Evolutionary conservation across 2,888 invertebrate species (phyloP).

Genomic region (Harpagoxenus sublaevis): DNA sequence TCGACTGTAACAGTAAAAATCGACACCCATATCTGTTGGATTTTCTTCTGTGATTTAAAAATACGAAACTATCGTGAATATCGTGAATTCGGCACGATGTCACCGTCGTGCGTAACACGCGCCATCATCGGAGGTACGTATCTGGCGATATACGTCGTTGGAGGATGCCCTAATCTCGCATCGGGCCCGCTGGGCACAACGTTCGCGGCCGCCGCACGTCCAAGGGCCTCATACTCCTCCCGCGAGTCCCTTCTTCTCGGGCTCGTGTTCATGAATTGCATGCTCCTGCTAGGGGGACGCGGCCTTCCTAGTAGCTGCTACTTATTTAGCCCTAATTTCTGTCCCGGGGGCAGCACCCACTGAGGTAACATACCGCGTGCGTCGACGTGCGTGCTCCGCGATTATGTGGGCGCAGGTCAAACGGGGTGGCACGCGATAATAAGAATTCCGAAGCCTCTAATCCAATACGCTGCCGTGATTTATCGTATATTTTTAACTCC

Average conservation of each 20-base stretch:
- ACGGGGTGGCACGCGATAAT: conserved; percentile 60
- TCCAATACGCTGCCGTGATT: conserved; percentile 60
- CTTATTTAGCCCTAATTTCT: conserved; percentile 72
- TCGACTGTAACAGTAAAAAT: background rate
- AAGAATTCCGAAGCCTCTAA: conserved; percentile 63
- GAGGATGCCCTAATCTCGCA: conserved; percentile 81
- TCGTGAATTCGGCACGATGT: conserved; percentile 62
- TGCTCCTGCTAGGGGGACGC: conserved; percentile 54
- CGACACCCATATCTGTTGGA: too few relatives aligned
- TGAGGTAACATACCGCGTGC: conserved; percentile 23
- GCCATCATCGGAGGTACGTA: conserved; percentile 57
- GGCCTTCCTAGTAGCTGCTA: conserved; percentile 71
- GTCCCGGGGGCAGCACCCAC: conserved; percentile 69
- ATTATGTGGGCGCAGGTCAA: conserved; percentile 58
- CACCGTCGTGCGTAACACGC: conserved; percentile 72
- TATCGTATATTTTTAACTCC: conserved; percentile 51
- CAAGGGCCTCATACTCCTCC: conserved; percentile 54
- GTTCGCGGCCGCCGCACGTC: conserved; percentile 66
- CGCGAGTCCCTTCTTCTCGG: conserved; percentile 50
- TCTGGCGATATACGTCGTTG: conserved; percentile 70
- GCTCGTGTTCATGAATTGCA: conserved; percentile 69
- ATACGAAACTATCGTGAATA: conserved; percentile 31
- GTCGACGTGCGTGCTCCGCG: conserved; percentile 42
- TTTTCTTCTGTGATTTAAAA: background rate
- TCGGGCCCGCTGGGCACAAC: conserved; percentile 79